Base-by-base conservation (phyloP, 2,797 vertebrate species). In the Acridotheres tristis region DNA sequence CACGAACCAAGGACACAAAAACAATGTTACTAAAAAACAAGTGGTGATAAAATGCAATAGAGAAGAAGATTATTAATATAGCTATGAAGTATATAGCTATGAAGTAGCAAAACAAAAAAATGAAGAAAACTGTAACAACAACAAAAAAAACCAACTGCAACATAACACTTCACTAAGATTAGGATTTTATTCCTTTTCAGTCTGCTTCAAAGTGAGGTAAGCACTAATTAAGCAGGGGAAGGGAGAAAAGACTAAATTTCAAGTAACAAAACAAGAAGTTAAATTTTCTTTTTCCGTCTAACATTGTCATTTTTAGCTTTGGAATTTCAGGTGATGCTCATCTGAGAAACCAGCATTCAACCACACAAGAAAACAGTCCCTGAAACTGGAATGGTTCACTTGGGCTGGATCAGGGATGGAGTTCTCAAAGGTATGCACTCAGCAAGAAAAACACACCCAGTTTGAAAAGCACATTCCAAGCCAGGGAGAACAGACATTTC, bases 171-270 rank as follows among this genome's bases (percentile, higher is more conserved):
- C 81, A 88, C 84, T 89, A 96, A 83, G 90, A 85, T 94, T 61
- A 94, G 90, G 45, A 61, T 87, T 89, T 66, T 83, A 66, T 94
- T 97, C 97, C 96, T 97, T 97, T 98, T 98, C 97, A 98, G 98
- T 98, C 97, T 98, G 98, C 97, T 98, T 96, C 92, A 94, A 97
- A 97, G 94, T 92, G 74, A 75, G 69, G 86, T 47, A 80, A 76
- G 85, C 62, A 90, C 89, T 26, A 40, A 68, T 57, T 90, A 93
- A 79, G 90, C 71, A 89, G 42, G 86, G 72, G 26, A 92, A 90
- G 55, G 65, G 61, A 84, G 30, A 76, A 78, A 15, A 73, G 23
- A 48, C 26, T 82, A 88, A 85, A 94, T 63, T 78, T 81, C 7
- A 81, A 69, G 69, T 26, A 66, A 75, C 4, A 21, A 77, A 85